phyloP scores from a whole-genome alignment of 2,113 vertebrate genomes.

The Propithecus coquereli region DNA sequence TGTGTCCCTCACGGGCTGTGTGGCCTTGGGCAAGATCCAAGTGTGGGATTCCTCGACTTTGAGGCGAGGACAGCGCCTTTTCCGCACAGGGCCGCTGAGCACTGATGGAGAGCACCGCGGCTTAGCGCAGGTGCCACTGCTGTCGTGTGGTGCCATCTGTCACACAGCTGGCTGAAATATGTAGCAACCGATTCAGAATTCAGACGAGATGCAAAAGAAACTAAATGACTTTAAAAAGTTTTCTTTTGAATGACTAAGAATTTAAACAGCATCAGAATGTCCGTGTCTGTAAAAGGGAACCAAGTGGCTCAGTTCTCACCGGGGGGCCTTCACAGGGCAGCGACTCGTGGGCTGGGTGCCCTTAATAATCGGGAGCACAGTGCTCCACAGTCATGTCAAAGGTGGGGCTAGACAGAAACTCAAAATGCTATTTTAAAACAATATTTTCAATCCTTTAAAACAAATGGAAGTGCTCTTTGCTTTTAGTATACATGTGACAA shows the following conservation, averaged over 20 bases:
- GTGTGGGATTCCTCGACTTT: not conserved
- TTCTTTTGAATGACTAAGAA: not conserved
- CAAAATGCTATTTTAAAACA: not conserved
- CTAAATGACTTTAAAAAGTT: not conserved
- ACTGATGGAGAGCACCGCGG: fast-evolving
- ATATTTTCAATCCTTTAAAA: not conserved
- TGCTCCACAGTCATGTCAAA: fast-evolving
- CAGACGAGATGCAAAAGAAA: not conserved
- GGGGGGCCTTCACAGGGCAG: fast-evolving
- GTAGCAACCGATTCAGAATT: not conserved
- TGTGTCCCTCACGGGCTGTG: not conserved
- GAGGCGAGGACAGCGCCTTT: not conserved
- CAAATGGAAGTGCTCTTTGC: not conserved
- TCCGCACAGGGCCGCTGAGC: fast-evolving
- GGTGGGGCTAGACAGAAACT: not conserved
- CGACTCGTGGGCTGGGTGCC: fast-evolving
- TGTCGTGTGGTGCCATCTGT: fast-evolving
- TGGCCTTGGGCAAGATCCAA: not conserved
- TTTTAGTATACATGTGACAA: not conserved
- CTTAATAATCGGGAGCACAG: not conserved
- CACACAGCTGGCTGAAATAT: not conserved
- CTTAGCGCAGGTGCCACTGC: fast-evolving
- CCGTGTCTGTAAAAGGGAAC: not conserved
- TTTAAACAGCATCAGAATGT: not conserved
- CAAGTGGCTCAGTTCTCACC: not conserved